A percentile compares a stretch with the other conserved stretches of the same genome.
These are phyloP conservation scores for Scaptodrosophila latifasciaeformis DNA, from an alignment of 2,888 invertebrate species.

Conservation along the genomic window DNA sequence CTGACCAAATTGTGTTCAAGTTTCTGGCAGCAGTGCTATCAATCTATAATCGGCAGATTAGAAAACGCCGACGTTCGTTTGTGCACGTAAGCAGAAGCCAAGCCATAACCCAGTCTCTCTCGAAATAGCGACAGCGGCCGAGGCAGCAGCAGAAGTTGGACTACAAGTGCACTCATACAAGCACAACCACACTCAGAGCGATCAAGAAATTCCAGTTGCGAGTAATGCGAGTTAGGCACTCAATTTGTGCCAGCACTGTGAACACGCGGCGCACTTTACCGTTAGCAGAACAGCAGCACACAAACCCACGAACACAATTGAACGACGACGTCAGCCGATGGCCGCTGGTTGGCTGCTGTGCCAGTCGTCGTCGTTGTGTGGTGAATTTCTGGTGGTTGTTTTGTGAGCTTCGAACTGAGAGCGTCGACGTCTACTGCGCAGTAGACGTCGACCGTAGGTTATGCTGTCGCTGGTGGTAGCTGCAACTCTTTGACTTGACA, in stretches of 20 bases:
- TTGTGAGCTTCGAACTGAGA: no score
- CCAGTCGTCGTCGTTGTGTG: constrained; percentile 23
- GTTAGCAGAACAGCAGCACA: constrained; percentile 48
- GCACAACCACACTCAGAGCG: constrained; percentile 29
- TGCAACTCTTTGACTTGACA: background rate
- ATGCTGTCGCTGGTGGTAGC: constrained; percentile 16
- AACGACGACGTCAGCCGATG: background rate
- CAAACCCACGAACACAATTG: constrained; percentile 47
- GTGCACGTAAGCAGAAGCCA: constrained; percentile 51
- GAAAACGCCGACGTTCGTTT: constrained; percentile 61
- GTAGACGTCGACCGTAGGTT: no score
- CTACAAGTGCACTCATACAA: constrained; percentile 56
- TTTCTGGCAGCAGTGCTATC: constrained; percentile 41
- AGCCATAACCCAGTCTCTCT: background rate
- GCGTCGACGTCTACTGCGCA: no score
- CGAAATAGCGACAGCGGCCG: constrained; percentile 10
- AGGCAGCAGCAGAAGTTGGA: constrained; percentile 51
- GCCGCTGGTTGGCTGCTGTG: constrained; percentile 15
- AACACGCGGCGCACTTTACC: constrained; percentile 49
- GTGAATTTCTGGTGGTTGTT: constrained; percentile 23
- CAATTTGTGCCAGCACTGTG: no score
- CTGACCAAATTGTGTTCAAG: constrained; percentile 29
- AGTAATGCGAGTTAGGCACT: no score
- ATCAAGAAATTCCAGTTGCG: constrained; percentile 63
- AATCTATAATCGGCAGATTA: constrained; percentile 65